Base-by-base conservation (phyloP, 2,888 invertebrate genomes). In the Scaptomyza cyrtandrae region DNA sequence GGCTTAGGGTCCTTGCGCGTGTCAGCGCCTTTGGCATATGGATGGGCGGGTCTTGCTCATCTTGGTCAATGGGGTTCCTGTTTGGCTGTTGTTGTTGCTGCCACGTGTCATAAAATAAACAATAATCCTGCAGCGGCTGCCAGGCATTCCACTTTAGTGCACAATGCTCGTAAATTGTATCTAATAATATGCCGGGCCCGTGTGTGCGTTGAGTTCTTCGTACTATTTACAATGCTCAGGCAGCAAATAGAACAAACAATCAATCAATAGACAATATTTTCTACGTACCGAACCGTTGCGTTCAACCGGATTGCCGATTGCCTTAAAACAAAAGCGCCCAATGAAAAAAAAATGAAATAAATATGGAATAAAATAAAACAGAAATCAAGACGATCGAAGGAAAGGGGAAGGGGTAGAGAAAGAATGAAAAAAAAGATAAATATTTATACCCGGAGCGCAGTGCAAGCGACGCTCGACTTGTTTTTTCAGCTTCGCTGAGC, bases 81-180 rank as follows among this genome's bases (percentile, higher is more conserved):
- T 33, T 10, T 6, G 6, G 35, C 27, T 24, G 37, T 24, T 13
- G 46, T 29, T 31, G 11, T 49, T 35, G 58, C 31, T 39, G 83
- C 78, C 85, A 85, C 85, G 85, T 85, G 85, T 88, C 87, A 88
- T 88, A 85, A 88, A 85, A 86, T 84, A 84, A 85, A 86, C 87
- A 86, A 86, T 86, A 86, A 86, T 88, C 83, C 89, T 65, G 79
- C 84, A 83, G 71, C 83, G 83, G 80, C 88, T 88, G 85, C 66
- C 81, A 72, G 85, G 67, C 81, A 72, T 88, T 84, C 87, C 81
- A 80, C 88, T 78, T 85, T 76, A 69, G 66, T 85, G 81, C 88
- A 83, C 83, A 83, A 86, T 73, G 55, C 78, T 77, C 74, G 73
- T 86, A 87, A 83, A 83, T 88, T 86, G 86, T 85, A 80, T 88